These are phyloP conservation scores for Sebastiscus albofasciatus DNA, from an alignment of 2,797 vertebrate genomes.

Conservation along the genomic window DNA sequence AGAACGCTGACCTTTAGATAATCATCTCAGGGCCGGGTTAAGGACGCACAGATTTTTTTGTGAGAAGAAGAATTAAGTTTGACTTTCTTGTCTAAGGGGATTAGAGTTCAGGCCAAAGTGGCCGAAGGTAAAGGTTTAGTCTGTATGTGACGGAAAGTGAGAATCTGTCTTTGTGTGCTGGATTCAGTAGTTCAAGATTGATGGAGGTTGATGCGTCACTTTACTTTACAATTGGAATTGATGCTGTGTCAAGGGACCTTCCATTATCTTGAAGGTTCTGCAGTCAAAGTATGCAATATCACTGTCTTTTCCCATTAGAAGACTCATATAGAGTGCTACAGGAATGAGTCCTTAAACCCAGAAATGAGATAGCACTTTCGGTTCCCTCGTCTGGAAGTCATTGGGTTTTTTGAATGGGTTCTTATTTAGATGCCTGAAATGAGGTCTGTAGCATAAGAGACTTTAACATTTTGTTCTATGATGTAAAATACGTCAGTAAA, in stretches of 20 bases:
- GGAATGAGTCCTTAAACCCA: too few species aligned
- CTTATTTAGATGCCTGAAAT: too few species aligned
- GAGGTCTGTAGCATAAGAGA: too few species aligned
- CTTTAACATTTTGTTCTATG: too few species aligned
- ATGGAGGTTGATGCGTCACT: conserved; percentile 19
- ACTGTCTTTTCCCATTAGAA: neutral
- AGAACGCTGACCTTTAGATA: conserved; percentile 71
- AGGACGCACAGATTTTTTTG: conserved; percentile 19
- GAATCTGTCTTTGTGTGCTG: conserved; percentile 46
- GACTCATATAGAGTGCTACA: too few species aligned
- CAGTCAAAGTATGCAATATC: conserved; percentile 16
- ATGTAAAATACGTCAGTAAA: too few species aligned
- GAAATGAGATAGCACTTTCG: neutral
- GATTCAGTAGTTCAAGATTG: conserved; percentile 17
- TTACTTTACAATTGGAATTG: neutral
- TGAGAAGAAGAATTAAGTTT: conserved; percentile 46
- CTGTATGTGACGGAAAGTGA: conserved; percentile 18
- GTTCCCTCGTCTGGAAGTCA: too few species aligned
- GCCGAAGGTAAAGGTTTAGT: conserved; percentile 46
- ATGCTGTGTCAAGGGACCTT: neutral
- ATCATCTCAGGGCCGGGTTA: conserved; percentile 54
- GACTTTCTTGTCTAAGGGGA: conserved; percentile 57
- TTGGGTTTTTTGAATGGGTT: too few species aligned
- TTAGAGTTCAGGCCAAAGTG: conserved; percentile 41
- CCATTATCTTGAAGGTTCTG: conserved; percentile 1